These are phyloP conservation scores for Pollenia angustigena DNA, from an alignment of 2,888 invertebrate species.

Conservation along the genomic window DNA sequence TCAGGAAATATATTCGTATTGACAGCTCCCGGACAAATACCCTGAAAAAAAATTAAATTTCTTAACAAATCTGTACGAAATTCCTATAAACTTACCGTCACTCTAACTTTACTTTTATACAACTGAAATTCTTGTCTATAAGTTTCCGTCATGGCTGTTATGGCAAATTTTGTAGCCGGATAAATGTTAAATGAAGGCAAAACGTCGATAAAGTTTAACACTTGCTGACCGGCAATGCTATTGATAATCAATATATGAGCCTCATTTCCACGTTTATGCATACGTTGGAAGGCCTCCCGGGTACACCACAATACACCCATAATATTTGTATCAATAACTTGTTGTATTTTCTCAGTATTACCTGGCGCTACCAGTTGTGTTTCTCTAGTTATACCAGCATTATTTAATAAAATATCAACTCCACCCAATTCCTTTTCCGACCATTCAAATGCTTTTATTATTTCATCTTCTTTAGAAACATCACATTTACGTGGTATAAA, in stretches of 20 bases:
- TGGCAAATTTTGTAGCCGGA: constrained; percentile 83
- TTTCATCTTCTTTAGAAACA: constrained; percentile 86
- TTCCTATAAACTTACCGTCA: constrained; percentile 77
- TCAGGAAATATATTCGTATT: constrained; percentile 83
- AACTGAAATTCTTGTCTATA: constrained; percentile 83
- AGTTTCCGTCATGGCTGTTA: constrained; percentile 83
- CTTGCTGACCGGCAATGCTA: constrained; percentile 83
- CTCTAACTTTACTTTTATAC: constrained; percentile 80
- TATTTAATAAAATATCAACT: constrained; percentile 86
- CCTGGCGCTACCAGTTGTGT: constrained; percentile 80
- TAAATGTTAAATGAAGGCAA: constrained; percentile 84
- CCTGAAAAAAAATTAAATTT: constrained; percentile 73
- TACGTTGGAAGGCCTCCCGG: constrained; percentile 85
- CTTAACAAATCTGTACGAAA: background rate
- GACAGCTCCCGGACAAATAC: constrained; percentile 83
- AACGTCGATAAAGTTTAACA: constrained; percentile 81
- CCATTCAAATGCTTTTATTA: constrained; percentile 85
- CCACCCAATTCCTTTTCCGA: constrained; percentile 85
- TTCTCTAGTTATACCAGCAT: constrained; percentile 84
- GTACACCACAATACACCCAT: constrained; percentile 85
- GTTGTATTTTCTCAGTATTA: constrained; percentile 81
- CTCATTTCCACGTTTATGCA: constrained; percentile 84
- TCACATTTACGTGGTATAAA: constrained; percentile 85
- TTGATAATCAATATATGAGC: constrained; percentile 85
- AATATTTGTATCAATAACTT: constrained; percentile 85